phyloP scores from a whole-genome alignment of 2,113 vertebrate genomes.

The Marcusenius ussheri region DNA sequence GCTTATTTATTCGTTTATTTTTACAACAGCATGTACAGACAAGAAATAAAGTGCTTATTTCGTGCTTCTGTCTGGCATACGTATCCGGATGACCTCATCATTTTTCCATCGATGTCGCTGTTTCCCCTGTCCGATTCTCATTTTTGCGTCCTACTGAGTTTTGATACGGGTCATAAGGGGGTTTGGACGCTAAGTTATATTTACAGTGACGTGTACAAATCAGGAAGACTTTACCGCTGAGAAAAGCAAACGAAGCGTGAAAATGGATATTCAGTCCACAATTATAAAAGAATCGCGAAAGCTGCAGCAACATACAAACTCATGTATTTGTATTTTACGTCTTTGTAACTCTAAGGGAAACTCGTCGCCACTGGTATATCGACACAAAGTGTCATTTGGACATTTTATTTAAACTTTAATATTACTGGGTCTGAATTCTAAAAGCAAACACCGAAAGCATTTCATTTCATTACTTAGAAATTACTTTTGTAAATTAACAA shows the following conservation, averaged over 20 bases:
- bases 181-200: background rate
- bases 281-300: background rate
- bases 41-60: constrained; percentile 51
- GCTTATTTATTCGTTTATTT: background rate
- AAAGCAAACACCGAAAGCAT: background rate
- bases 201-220: constrained; percentile 28
- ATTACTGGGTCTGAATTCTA: background rate
- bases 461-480: background rate
- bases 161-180: constrained; percentile 1
- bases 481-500: background rate
- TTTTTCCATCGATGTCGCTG: background rate
- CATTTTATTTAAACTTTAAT: background rate
- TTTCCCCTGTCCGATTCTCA: constrained; percentile 18
- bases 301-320: background rate
- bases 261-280: background rate
- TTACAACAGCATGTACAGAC: constrained; percentile 43
- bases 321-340: background rate
- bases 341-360: background rate
- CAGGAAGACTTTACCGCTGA: constrained; percentile 37
- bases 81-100: background rate
- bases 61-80: constrained; percentile 14
- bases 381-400: background rate
- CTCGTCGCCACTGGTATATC: background rate
- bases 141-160: constrained; percentile 10
- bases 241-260: background rate